A percentile compares a stretch with the other conserved stretches of the same genome.
These are phyloP conservation scores for Tribolium castaneum DNA, from an alignment of 1,140 invertebrate species.

Conservation along the genomic window DNA sequence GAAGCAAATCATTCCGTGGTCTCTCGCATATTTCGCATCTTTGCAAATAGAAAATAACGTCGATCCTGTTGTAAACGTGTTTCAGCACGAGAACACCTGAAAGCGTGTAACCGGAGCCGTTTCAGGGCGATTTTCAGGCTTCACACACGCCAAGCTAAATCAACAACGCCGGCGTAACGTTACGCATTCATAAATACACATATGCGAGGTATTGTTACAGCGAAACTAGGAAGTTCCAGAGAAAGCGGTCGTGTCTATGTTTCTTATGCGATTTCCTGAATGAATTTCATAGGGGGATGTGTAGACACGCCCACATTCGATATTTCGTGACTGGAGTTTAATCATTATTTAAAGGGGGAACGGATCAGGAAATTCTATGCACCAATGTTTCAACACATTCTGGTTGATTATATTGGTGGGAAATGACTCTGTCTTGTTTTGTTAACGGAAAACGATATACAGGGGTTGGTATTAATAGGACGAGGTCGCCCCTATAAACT, in stretches of 20 bases:
- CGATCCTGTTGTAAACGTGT: neutral
- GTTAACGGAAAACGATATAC: neutral
- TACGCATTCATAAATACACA: slow-evolving; percentile 34
- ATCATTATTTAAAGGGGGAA: slow-evolving; percentile 10
- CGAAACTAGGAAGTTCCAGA: neutral
- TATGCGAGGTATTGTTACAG: slow-evolving; percentile 9
- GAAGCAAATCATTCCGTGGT: neutral
- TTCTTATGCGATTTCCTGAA: slow-evolving; percentile 26
- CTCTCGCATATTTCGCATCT: slow-evolving; percentile 27
- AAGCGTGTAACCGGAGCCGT: slow-evolving; percentile 28
- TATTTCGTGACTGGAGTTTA: slow-evolving; percentile 19
- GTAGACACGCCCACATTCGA: neutral
- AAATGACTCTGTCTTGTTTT: neutral
- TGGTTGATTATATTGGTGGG: neutral
- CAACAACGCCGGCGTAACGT: slow-evolving; percentile 17
- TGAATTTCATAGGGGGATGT: neutral
- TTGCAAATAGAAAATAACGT: slow-evolving; percentile 8
- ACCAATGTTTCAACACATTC: neutral
- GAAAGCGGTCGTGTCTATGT: neutral
- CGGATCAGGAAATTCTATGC: neutral
- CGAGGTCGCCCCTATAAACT: neutral
- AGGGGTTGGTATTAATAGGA: neutral
- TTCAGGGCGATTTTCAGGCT: slow-evolving; percentile 16
- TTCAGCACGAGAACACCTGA: slow-evolving; percentile 13
- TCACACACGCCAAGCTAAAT: slow-evolving; percentile 25